phyloP scores from a whole-genome alignment of 2,797 vertebrate species.

The Sebastes wilsoni region DNA sequence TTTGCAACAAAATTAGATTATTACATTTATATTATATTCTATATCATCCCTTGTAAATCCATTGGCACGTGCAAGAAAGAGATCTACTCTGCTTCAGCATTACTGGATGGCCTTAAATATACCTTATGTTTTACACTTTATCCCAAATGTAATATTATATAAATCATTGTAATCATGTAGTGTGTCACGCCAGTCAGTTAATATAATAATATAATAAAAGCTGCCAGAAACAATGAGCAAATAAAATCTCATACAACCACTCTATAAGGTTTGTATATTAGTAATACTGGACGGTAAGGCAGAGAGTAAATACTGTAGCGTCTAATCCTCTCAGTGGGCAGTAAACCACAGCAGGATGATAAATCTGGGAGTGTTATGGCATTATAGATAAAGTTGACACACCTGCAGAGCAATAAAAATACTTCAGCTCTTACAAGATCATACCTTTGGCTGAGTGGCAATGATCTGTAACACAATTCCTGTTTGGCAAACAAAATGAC shows the following conservation, averaged over 20 bases:
- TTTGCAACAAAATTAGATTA: constrained; percentile 46
- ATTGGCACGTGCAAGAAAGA: constrained; percentile 51
- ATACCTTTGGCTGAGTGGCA: constrained; percentile 65
- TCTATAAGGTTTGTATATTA: not conserved
- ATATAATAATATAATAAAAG: constrained; percentile 42
- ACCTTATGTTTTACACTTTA: constrained; percentile 2
- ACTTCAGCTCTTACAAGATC: constrained; percentile 7
- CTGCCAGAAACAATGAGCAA: constrained; percentile 56
- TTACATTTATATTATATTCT: constrained; percentile 21
- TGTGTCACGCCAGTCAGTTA: constrained; percentile 32
- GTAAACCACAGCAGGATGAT: constrained; percentile 16
- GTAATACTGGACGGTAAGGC: constrained; percentile 58
- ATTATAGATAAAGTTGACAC: too few species aligned
- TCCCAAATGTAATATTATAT: constrained; percentile 3
- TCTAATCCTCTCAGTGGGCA: not conserved
- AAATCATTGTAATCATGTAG: constrained; percentile 11
- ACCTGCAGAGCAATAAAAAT: constrained; percentile 35
- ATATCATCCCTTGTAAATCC: constrained; percentile 60
- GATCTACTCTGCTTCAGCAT: constrained; percentile 12
- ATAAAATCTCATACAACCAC: constrained; percentile 12
- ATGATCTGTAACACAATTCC: constrained; percentile 20
- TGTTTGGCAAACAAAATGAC: constrained; percentile 32
- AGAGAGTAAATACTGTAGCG: constrained; percentile 43
- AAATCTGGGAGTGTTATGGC: constrained; percentile 18
- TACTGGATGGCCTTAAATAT: constrained; percentile 28